Evolutionary conservation across 2,113 vertebrate genomes (phyloP).

Genomic region (Pluvialis apricaria): DNA sequence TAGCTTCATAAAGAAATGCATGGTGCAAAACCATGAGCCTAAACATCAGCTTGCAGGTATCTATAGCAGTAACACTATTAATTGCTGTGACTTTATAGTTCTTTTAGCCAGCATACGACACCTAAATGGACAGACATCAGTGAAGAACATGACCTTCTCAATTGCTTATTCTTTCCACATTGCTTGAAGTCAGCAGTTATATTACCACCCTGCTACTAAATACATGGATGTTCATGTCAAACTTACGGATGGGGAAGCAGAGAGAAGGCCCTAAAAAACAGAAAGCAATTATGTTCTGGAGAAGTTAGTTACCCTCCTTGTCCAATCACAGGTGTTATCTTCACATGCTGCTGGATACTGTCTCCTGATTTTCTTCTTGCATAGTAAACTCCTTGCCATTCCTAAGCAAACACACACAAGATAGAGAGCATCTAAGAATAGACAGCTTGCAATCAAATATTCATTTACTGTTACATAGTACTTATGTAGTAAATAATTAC

Average conservation of each 20-base stretch:
- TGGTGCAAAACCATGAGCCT: not conserved
- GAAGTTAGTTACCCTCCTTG: constrained; percentile 89
- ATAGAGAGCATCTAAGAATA: not conserved
- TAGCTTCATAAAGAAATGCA: not conserved
- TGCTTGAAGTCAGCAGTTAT: not conserved
- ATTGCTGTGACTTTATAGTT: not conserved
- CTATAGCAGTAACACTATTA: not conserved
- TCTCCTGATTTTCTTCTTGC: constrained; percentile 91
- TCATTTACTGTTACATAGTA: not conserved
- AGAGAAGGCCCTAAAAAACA: not conserved
- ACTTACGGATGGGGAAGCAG: not conserved
- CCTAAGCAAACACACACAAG: constrained; percentile 70
- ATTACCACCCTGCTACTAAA: not conserved
- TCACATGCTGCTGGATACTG: constrained; percentile 90
- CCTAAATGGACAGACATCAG: not conserved
- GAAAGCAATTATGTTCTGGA: not conserved
- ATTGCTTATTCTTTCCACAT: not conserved
- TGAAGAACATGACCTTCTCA: not conserved
- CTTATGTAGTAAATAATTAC: not conserved
- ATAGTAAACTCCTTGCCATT: constrained; percentile 94
- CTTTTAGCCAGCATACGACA: not conserved
- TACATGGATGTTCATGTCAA: not conserved
- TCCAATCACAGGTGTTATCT: constrained; percentile 89
- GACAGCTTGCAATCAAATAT: not conserved
- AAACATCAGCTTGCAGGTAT: not conserved